Evolutionary conservation across 30 jellyfish, hydroid and myxozoan genomes (phyloP).

Genomic region (Rhopilema esculentum): DNA sequence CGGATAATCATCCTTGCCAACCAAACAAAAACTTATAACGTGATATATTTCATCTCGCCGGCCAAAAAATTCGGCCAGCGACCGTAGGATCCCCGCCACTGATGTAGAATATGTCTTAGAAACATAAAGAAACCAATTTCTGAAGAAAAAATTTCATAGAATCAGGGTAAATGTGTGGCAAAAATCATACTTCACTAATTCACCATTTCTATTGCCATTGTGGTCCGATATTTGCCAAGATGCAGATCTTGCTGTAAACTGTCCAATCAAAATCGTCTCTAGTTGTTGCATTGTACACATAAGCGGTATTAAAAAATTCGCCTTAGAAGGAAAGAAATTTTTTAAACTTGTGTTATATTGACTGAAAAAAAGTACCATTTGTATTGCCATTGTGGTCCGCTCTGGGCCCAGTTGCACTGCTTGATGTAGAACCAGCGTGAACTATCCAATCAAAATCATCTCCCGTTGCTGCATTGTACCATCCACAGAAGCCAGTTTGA

Average conservation of each 20-base stretch:
- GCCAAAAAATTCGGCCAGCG: too few species aligned
- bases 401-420: conserved; percentile 56
- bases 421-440: conserved; percentile 59
- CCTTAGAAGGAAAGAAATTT: too few species aligned
- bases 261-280: conserved; percentile 74
- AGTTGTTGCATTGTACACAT: conserved; percentile 43
- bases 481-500: conserved; percentile 66
- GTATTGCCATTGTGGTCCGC: conserved; percentile 46
- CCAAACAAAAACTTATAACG: too few species aligned
- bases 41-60: too few species aligned
- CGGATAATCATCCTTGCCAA: too few species aligned
- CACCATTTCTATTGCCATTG: conserved; percentile 31
- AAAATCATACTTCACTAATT: too few species aligned
- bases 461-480: conserved; percentile 45
- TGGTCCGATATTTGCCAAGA: conserved; percentile 70
- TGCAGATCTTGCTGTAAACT: conserved; percentile 37
- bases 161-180: too few species aligned
- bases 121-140: too few species aligned
- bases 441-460: conserved; percentile 75
- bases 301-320: conserved; percentile 67
- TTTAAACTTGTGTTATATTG: too few species aligned
- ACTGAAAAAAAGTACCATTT: background rate
- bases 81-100: too few species aligned
- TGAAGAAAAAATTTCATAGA: too few species aligned
- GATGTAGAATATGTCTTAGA: too few species aligned